Evolutionary conservation across 2,113 vertebrate genomes (phyloP).

Genomic region (Vulpes vulpes): DNA sequence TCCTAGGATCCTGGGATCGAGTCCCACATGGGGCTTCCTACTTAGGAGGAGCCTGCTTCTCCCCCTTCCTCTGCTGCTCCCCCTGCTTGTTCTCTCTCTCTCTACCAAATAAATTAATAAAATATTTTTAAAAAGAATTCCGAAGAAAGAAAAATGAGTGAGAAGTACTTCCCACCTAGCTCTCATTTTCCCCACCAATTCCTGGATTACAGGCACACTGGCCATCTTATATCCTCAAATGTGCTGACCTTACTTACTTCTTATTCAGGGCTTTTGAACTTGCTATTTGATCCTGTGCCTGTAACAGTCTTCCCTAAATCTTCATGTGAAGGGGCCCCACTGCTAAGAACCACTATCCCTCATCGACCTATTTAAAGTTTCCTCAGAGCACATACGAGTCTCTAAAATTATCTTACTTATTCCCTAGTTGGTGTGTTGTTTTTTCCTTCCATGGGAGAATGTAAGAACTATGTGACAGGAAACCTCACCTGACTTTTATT

Average conservation of each 20-base stretch:
- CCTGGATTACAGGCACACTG: background rate
- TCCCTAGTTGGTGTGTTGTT: background rate
- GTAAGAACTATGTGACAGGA: background rate
- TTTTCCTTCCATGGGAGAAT: background rate
- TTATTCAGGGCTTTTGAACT: background rate
- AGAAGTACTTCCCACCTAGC: background rate
- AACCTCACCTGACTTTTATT: background rate
- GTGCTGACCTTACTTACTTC: background rate
- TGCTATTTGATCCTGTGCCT: background rate
- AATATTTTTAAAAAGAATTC: background rate
- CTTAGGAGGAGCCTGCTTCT: no score
- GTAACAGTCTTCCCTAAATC: background rate
- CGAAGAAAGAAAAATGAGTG: conserved; percentile 39
- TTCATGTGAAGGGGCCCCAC: background rate
- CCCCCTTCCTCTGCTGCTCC: no score
- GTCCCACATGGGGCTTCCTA: no score
- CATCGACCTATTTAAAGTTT: background rate
- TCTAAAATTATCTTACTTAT: conserved; percentile 27
- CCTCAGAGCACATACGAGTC: background rate
- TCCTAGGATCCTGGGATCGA: no score
- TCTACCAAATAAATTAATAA: no score
- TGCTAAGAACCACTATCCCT: background rate
- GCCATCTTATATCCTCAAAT: background rate
- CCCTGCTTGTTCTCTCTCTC: no score
- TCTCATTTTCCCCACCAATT: background rate